A percentile compares a stretch with the other conserved stretches of the same genome.
phyloP scores from a whole-genome alignment of 2,888 invertebrate species.

The Liopterus haemorrhoidalis region DNA sequence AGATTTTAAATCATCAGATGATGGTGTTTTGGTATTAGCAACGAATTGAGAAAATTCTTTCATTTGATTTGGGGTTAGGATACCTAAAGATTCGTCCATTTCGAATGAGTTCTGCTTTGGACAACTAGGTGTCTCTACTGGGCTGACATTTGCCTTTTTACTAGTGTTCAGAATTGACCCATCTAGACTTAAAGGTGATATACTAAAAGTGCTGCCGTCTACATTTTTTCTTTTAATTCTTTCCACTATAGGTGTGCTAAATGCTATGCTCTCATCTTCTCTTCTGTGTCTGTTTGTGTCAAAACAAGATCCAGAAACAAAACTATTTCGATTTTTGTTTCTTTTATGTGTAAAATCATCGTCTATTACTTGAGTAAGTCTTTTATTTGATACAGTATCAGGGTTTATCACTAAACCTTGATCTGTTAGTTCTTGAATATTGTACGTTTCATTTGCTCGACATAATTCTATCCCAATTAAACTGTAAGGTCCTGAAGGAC shows the following conservation, averaged over 20 bases:
- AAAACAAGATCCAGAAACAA: slow-evolving; percentile 2
- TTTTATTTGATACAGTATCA: too few species aligned
- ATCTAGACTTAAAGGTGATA: slow-evolving; percentile 8
- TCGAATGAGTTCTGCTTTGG: slow-evolving; percentile 77
- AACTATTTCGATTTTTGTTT: too few species aligned
- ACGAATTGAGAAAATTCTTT: slow-evolving; percentile 52
- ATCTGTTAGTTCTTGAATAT: too few species aligned
- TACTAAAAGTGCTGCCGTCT: slow-evolving; percentile 1
- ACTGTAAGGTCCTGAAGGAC: too few species aligned
- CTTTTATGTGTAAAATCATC: too few species aligned
- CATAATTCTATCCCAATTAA: too few species aligned
- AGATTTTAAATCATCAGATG: slow-evolving; percentile 54
- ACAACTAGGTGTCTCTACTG: slow-evolving; percentile 39
- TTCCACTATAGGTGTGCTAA: slow-evolving; percentile 3
- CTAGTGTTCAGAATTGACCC: slow-evolving; percentile 2
- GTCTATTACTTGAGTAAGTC: too few species aligned
- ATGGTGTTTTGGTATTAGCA: slow-evolving; percentile 51
- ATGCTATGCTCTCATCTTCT: background rate
- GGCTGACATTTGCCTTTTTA: slow-evolving; percentile 10
- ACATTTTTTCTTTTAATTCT: slow-evolving; percentile 7
- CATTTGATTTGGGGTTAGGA: slow-evolving; percentile 86
- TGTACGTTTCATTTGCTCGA: too few species aligned
- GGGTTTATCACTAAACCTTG: too few species aligned
- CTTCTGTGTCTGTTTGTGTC: too few species aligned
- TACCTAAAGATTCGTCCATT: slow-evolving; percentile 75